These are phyloP conservation scores for Astropecten irregularis DNA, from an alignment of 53 echinoderm and acorn worm species.

Conservation along the genomic window DNA sequence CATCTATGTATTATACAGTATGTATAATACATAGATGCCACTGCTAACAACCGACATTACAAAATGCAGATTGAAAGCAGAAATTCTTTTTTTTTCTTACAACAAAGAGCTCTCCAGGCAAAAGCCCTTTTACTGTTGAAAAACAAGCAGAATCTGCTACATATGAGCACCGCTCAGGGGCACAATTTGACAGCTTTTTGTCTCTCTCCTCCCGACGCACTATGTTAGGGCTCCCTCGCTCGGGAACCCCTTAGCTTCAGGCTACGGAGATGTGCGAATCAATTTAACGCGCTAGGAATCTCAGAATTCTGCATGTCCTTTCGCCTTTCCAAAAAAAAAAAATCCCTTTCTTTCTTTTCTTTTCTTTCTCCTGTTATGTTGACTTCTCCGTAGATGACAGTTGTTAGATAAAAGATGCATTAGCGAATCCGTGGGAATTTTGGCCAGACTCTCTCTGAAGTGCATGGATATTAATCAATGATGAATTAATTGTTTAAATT, in stretches of 20 bases:
- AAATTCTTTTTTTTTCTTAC: too few species aligned
- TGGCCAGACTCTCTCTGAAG: background rate
- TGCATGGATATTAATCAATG: background rate
- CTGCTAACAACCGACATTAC: too few species aligned
- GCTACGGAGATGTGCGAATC: constrained; percentile 37
- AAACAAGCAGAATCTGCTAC: constrained; percentile 5
- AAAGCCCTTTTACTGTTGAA: too few species aligned
- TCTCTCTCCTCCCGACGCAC: background rate
- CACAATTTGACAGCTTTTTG: background rate
- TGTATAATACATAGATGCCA: too few species aligned
- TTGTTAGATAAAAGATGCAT: background rate
- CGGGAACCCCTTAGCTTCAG: constrained; percentile 1
- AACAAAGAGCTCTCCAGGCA: too few species aligned
- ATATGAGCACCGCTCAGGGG: background rate
- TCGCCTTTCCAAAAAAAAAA: background rate
- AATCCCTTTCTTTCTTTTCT: background rate
- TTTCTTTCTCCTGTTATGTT: too few species aligned
- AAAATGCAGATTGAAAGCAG: too few species aligned
- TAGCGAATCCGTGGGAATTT: background rate
- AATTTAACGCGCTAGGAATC: constrained; percentile 21
- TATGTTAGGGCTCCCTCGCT: background rate
- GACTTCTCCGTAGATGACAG: background rate
- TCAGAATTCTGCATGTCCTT: background rate
- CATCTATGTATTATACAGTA: too few species aligned
- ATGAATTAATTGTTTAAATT: background rate